A percentile compares a stretch with the other conserved stretches of the same genome.
Conservation (phyloP, 2,113 vertebrate species). For the Pogonocichla stellata region DNA sequence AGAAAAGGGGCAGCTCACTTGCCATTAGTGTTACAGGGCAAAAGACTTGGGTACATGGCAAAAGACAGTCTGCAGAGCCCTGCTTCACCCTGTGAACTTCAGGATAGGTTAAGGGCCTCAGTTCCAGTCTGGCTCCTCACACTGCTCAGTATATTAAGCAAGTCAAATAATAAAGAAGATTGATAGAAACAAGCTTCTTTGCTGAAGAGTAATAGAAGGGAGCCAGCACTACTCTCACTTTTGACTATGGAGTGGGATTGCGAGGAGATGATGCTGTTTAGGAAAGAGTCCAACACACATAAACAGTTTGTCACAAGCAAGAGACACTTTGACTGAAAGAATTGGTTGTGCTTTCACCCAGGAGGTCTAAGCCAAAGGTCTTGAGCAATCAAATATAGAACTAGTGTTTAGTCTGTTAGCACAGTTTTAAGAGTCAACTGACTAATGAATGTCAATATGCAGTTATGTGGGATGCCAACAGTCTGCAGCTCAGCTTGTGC, state of each 20-base stretch:
- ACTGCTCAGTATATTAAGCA: background rate
- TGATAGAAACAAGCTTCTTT: background rate
- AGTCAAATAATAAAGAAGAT: background rate
- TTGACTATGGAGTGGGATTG: background rate
- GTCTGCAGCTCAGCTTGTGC: background rate
- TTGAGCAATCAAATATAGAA: slow-evolving; percentile 27
- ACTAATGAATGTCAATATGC: background rate
- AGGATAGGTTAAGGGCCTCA: background rate
- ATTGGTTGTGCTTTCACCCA: slow-evolving; percentile 13
- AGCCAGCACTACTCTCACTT: background rate
- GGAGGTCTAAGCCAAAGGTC: slow-evolving; percentile 7
- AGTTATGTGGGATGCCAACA: background rate
- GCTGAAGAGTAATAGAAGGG: background rate
- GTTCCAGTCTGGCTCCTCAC: background rate
- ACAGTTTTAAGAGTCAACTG: background rate
- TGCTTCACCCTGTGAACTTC: background rate
- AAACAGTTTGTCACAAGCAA: slow-evolving; percentile 26
- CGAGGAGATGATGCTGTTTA: background rate
- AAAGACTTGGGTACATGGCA: background rate
- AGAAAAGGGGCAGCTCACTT: background rate
- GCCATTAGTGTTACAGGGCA: background rate
- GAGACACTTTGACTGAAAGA: slow-evolving; percentile 13
- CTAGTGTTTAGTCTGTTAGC: background rate
- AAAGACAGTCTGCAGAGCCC: background rate
- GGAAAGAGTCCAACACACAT: background rate